Evolutionary conservation across 1,140 invertebrate genomes (phyloP), one percentile per base, ranked within the genome.

Genomic region (Danaus plexippus): DNA sequence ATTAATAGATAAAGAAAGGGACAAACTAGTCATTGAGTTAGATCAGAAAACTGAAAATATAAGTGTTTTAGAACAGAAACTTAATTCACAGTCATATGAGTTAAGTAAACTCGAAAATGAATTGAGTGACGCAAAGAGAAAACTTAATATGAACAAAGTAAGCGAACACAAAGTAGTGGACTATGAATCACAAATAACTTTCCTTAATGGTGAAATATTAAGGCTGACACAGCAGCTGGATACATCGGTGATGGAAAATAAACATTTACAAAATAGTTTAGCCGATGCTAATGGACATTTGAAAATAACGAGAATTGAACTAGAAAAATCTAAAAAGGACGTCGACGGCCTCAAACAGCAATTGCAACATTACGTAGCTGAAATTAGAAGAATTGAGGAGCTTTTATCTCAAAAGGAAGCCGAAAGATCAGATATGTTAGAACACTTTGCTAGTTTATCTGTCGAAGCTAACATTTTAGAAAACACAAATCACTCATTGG

Each of bases 401-500:
- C 71, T 92, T 32, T 75, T 93, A 11, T 89, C 89, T 49, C 87
- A 89, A 60, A 93, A 93, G 86, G 92, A 94, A 74, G 89, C 89
- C 42, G 92, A 93, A 76, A 88, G 92, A 62, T 90, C 89, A 43
- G 92, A 93, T 68, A 91, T 94, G 89, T 68, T 93, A 58, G 92
- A 93, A 77, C 91, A 93, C 56, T 93, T 92, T 77, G 89, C 91
- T 59, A 91, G 90, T 72, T 77, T 94, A 8, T 92, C 90, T 50
- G 78, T 92, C 43, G 92, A 94, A 82, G 91, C 92, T 3, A 92
- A 90, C 47, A 89, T 91, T 62, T 82, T 93, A 60, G 92, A 93
- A 77, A 92, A 88, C 59, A 93, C 90, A 61, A 93, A 94, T 76
- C 91, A 92, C 65, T 92, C 91, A 44, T 87, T 93, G 44, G 92